Conservation (phyloP, 2,888 invertebrate species). For the Itoplectis maculator region DNA sequence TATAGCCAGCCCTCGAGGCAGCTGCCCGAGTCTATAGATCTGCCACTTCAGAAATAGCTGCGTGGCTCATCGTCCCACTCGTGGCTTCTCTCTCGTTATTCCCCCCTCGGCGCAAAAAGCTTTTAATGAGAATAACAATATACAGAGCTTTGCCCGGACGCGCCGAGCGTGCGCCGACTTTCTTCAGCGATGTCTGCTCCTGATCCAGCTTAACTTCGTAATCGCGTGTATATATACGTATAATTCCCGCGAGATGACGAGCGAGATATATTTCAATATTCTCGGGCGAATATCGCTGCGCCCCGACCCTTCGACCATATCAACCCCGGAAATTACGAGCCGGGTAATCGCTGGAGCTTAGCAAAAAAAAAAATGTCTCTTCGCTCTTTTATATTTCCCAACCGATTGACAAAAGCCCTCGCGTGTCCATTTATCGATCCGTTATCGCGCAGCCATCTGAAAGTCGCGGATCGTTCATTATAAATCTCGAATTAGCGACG, state of each 20-base stretch:
- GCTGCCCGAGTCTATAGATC: conserved; percentile 9
- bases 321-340: background rate
- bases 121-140: conserved; percentile 44
- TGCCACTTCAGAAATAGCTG: conserved; percentile 35
- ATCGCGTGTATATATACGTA: background rate
- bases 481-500: too few relatives aligned
- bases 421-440: too few relatives aligned
- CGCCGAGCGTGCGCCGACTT: background rate
- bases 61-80: conserved; percentile 11
- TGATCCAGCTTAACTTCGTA: background rate
- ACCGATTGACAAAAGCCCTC: too few relatives aligned
- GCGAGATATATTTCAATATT: conserved; percentile 5
- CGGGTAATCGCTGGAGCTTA: background rate
- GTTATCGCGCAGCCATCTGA: too few relatives aligned
- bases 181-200: background rate
- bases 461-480: too few relatives aligned
- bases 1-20: too few relatives aligned
- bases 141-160: background rate
- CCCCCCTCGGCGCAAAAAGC: background rate
- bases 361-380: background rate
- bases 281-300: background rate
- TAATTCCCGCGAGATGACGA: background rate
- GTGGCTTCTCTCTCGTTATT: background rate
- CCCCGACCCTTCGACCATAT: background rate
- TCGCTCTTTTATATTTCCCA: background rate